These are phyloP conservation scores for Plotosus lineatus DNA, from an alignment of 2,113 vertebrate genomes.

Conservation along the genomic window DNA sequence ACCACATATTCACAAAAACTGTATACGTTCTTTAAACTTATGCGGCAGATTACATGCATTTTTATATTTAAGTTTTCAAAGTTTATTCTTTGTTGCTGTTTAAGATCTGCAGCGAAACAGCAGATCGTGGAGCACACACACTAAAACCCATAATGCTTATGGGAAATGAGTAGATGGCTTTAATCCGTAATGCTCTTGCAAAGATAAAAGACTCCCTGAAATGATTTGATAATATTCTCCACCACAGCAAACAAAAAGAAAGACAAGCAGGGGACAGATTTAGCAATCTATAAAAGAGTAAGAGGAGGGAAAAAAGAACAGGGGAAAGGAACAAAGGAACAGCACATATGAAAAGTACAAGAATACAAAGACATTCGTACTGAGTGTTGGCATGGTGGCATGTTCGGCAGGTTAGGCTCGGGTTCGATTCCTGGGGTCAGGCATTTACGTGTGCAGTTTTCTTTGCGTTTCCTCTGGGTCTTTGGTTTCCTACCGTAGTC, in stretches of 20 bases:
- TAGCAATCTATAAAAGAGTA: slow-evolving; percentile 60
- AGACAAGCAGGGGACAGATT: slow-evolving; percentile 59
- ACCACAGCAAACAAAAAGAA: slow-evolving; percentile 63
- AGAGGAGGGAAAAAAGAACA: slow-evolving; percentile 50
- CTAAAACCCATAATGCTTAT: neutral
- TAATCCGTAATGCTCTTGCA: slow-evolving; percentile 61
- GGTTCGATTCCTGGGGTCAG: too few species aligned
- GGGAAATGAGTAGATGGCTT: slow-evolving; percentile 49
- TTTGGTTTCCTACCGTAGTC: too few species aligned
- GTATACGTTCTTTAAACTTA: neutral
- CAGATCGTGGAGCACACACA: too few species aligned
- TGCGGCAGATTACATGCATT: neutral
- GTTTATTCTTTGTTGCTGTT: neutral
- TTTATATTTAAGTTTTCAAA: neutral
- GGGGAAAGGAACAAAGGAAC: slow-evolving; percentile 34
- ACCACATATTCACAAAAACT: neutral
- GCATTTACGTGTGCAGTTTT: too few species aligned
- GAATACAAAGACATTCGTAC: neutral
- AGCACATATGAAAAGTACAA: neutral
- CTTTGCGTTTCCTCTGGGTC: too few species aligned
- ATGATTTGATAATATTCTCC: slow-evolving; percentile 68
- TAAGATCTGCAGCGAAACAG: neutral
- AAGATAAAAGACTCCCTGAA: slow-evolving; percentile 65
- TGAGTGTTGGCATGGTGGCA: too few species aligned
- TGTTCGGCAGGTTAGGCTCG: too few species aligned